Base-by-base conservation (phyloP, 1,140 invertebrate genomes). In the Nylanderia fulva region DNA sequence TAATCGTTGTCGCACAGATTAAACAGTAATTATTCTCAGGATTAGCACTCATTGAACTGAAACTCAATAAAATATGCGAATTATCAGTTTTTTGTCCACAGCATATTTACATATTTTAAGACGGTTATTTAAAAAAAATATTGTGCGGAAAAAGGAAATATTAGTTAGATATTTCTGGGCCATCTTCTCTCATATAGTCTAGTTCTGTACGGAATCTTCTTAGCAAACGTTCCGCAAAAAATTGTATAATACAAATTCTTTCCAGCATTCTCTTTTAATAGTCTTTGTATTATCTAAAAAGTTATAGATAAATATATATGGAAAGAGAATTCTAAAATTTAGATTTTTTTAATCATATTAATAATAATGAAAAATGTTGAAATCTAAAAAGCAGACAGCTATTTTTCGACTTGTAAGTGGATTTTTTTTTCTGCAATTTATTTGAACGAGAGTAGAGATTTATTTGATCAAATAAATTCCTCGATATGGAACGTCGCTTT, bases 61-160 rank as follows among this genome's bases (percentile, higher is more conserved):
- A 74, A 24, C 0, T 74, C 15, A 11, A 58, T 74, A 58, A 24
- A 58, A 58, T 2, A 24, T 8, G 5, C 7, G n/a, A n/a, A n/a
- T 24, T 52, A 5, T n/a, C 7, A 29, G 21, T 15, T 42, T 24
- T 24, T 36, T 29, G 18, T 69, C 0, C 0, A 33, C 8, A 54
- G n/a, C 52, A 71, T 71, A 71, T 18, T 71, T 68, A 66, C 15
- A 24, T 66, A 24, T 66, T 48, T 29, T 29, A 52, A 69, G 18
- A 71, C 29, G 5, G 29, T 29, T 71, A 15, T 66, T 68, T 68
- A 18, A 6, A 52, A 33, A 21, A 71, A 42, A 42, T 42, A 11
- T 9, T 42, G 39, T 42, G 39, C 3, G 29, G 29, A 42, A 11
- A 42, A 42, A 42, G 8, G 1, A 13, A 11, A 42, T 42, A 42